These are phyloP conservation scores for Cheracebus regulus DNA, from an alignment of 2,797 vertebrate genomes.

Conservation along the genomic window DNA sequence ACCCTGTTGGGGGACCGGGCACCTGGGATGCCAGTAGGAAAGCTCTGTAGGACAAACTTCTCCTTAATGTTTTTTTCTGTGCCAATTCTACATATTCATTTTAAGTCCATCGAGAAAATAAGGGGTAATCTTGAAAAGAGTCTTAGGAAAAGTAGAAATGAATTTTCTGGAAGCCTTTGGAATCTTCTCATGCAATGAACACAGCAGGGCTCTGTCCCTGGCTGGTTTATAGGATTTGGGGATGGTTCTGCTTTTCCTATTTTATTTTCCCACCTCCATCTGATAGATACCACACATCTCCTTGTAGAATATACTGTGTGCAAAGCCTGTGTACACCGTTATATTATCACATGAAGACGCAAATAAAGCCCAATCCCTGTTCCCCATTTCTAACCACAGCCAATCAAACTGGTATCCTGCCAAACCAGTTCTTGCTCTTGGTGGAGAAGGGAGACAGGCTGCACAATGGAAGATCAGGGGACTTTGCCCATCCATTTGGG, in stretches of 20 bases:
- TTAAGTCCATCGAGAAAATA: background rate
- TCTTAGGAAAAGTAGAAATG: background rate
- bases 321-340: background rate
- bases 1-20: accelerated
- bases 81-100: background rate
- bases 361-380: background rate
- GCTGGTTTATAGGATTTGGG: background rate
- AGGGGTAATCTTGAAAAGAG: background rate
- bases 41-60: background rate
- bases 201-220: background rate
- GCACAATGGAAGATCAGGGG: background rate
- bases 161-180: background rate
- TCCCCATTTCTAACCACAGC: background rate
- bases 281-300: background rate
- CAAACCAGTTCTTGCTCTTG: background rate
- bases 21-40: background rate
- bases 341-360: background rate
- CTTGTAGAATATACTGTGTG: background rate
- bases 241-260: background rate
- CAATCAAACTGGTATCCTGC: background rate
- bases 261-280: background rate
- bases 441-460: background rate
- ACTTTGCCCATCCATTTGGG: background rate
- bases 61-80: background rate
- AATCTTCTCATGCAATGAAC: background rate